Evolutionary conservation across 2,888 invertebrate species (phyloP).

Genomic region (Blomia tropicalis): DNA sequence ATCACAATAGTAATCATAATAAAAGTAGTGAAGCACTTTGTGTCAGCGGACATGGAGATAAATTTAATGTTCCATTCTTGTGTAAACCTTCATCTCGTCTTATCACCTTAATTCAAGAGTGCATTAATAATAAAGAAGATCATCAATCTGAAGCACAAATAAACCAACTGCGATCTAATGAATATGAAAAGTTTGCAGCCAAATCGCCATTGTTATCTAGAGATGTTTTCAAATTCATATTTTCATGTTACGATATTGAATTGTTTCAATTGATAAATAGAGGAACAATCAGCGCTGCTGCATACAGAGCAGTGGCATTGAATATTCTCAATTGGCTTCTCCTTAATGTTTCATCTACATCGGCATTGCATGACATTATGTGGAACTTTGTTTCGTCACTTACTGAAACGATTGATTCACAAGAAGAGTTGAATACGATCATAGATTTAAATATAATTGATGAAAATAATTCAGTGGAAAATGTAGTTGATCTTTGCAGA

Average conservation of each 20-base stretch:
- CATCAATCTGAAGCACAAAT: not conserved
- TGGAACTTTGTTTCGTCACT: conserved; percentile 90
- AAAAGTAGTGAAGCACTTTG: conserved; percentile 18
- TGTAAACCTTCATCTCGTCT: conserved; percentile 77
- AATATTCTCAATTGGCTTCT: conserved; percentile 89
- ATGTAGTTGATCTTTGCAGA: conserved; percentile 43
- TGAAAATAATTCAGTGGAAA: conserved; percentile 28
- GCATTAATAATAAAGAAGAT: not conserved
- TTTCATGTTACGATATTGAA: conserved; percentile 56
- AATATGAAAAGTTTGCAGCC: not conserved
- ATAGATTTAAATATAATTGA: conserved; percentile 20
- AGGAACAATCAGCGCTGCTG: conserved; percentile 54
- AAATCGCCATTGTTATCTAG: conserved; percentile 42
- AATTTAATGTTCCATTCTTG: conserved; percentile 54
- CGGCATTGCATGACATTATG: conserved; percentile 78
- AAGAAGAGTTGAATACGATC: conserved; percentile 40
- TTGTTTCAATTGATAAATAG: conserved; percentile 70
- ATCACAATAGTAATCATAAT: not conserved
- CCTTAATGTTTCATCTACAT: conserved; percentile 72
- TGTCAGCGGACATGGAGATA: conserved; percentile 3
- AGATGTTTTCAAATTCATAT: conserved; percentile 71
- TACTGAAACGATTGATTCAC: conserved; percentile 36
- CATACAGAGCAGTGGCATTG: conserved; percentile 57
- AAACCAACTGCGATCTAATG: not conserved
- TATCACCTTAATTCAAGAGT: conserved; percentile 49